Conservation (phyloP, 2,888 invertebrate genomes). For the Hyppa rectilinea region DNA sequence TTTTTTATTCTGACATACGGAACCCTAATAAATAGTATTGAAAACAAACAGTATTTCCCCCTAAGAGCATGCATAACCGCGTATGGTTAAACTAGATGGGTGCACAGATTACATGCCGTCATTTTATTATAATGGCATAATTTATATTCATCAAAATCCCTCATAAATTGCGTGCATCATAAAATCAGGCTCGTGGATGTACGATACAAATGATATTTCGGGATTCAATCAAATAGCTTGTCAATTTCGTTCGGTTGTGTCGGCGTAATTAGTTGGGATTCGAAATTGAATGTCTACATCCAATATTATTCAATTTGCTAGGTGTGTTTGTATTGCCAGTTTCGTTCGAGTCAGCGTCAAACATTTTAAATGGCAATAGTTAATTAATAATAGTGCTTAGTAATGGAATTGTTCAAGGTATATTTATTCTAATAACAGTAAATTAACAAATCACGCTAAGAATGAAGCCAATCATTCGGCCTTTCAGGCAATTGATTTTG, state of each 20-base stretch:
- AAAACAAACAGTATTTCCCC: conserved; percentile 37
- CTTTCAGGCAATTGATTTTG: background rate
- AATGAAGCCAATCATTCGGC: background rate
- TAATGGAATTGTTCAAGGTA: background rate
- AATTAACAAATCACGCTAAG: background rate
- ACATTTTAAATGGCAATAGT: conserved; percentile 9
- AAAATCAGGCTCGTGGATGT: conserved; percentile 45
- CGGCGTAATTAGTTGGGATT: conserved; percentile 53
- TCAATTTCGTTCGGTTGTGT: conserved; percentile 51
- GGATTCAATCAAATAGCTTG: conserved; percentile 56
- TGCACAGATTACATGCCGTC: conserved; percentile 68
- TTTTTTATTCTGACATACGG: too few relatives aligned
- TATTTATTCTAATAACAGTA: background rate
- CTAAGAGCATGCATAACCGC: conserved; percentile 46
- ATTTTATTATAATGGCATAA: conserved; percentile 64
- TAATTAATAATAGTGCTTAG: background rate
- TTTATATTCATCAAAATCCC: conserved; percentile 76
- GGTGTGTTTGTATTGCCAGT: conserved; percentile 23
- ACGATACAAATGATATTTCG: conserved; percentile 52
- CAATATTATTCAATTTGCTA: conserved; percentile 28
- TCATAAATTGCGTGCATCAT: conserved; percentile 66
- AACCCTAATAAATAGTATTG: conserved; percentile 32
- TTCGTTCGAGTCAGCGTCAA: conserved; percentile 21
- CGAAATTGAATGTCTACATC: conserved; percentile 47
- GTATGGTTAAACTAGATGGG: conserved; percentile 71